Conservation (phyloP, 2,113 vertebrate genomes). For the Atlantisia rogersi region DNA sequence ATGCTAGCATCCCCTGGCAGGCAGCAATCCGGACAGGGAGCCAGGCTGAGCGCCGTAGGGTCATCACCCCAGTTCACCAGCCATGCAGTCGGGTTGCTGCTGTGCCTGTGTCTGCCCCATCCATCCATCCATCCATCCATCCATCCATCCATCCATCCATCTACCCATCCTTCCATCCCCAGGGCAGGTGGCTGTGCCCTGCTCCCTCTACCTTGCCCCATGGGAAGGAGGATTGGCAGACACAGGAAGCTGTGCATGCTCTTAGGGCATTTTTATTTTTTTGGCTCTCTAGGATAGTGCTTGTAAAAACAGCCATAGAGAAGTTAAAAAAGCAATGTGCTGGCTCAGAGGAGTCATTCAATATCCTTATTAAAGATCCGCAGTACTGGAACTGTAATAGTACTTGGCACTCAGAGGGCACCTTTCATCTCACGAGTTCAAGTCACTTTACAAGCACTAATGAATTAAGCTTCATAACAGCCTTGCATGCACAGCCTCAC, state of each 20-base stretch:
- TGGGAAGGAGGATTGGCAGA: rapidly evolving
- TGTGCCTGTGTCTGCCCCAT: rapidly evolving
- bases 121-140: background rate
- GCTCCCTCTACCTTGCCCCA: background rate
- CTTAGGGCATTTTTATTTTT: background rate
- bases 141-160: background rate
- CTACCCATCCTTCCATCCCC: background rate
- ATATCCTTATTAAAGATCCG: slow-evolving; percentile 28
- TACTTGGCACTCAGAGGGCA: slow-evolving; percentile 41
- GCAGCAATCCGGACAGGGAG: background rate
- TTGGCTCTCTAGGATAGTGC: background rate
- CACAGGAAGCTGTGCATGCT: background rate
- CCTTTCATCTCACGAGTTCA: slow-evolving; percentile 36
- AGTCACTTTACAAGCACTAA: slow-evolving; percentile 41
- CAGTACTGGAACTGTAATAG: slow-evolving; percentile 15
- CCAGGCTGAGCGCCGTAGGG: background rate
- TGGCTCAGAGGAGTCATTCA: slow-evolving; percentile 39
- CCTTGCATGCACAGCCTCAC: background rate
- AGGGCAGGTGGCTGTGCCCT: rapidly evolving
- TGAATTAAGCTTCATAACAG: slow-evolving; percentile 54
- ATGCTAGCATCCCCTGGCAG: background rate
- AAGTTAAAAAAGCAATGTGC: slow-evolving; percentile 32
- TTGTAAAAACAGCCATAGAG: slow-evolving; percentile 41
- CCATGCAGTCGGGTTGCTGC: background rate
- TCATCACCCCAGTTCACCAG: rapidly evolving